A percentile compares a stretch with the other conserved stretches of the same genome.
Conservation (phyloP, 2,888 invertebrate species). For the Pollenia labialis region DNA sequence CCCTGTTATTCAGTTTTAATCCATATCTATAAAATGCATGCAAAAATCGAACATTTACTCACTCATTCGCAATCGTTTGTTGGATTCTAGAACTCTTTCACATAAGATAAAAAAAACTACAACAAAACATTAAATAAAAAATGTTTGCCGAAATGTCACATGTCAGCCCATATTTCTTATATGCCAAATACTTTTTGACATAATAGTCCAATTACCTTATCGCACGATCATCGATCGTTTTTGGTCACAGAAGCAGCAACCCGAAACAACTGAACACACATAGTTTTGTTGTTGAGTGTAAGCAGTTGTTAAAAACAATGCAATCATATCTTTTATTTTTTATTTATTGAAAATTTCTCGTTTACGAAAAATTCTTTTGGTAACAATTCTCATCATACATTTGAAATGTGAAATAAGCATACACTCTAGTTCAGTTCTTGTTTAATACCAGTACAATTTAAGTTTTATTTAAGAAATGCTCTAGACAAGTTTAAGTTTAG, state of each 20-base stretch:
- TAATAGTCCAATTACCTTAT: conserved; percentile 84
- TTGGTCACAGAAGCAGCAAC: conserved; percentile 71
- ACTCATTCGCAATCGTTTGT: conserved; percentile 12
- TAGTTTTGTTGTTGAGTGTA: conserved; percentile 29
- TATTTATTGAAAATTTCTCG: too few relatives aligned
- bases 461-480: background rate
- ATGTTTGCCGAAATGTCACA: conserved; percentile 77
- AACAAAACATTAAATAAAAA: conserved; percentile 47
- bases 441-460: background rate
- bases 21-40: conserved; percentile 27
- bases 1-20: conserved; percentile 42
- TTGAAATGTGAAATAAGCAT: background rate
- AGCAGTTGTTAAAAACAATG: conserved; percentile 34
- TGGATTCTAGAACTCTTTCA: conserved; percentile 43
- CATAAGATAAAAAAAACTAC: conserved; percentile 24
- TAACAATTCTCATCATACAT: background rate
- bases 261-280: conserved; percentile 50
- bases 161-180: conserved; percentile 83
- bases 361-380: too few relatives aligned
- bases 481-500: background rate
- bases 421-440: background rate
- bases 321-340: background rate
- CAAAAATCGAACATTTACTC: conserved; percentile 46
- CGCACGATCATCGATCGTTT: conserved; percentile 80
- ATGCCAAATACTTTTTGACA: conserved; percentile 83